Percentiles rank a stretch among this genome's conserved stretches.
Conservation (phyloP, 2,797 vertebrate genomes). For the Hypotaenidia philippensis region DNA sequence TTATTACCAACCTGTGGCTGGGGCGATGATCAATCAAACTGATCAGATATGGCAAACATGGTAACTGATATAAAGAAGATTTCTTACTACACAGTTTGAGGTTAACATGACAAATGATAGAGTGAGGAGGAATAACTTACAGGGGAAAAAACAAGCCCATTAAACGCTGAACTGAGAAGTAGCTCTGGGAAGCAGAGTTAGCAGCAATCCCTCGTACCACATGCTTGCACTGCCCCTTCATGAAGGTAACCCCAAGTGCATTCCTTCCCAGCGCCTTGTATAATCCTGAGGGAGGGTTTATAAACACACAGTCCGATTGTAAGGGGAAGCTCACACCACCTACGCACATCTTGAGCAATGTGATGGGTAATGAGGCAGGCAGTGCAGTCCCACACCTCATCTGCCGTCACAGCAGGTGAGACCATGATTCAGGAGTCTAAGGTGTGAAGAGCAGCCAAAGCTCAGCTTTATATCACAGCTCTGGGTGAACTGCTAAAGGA, state of each 20-base stretch:
- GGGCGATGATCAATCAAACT: constrained; percentile 93
- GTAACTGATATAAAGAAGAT: constrained; percentile 86
- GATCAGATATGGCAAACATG: constrained; percentile 92
- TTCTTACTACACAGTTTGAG: constrained; percentile 72
- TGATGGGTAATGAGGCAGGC: accelerated
- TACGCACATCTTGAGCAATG: background rate
- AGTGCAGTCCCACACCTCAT: accelerated
- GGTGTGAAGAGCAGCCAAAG: background rate
- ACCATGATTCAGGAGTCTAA: background rate
- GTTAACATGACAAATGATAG: constrained; percentile 73
- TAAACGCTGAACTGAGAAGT: background rate
- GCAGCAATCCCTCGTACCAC: background rate
- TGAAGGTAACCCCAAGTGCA: background rate
- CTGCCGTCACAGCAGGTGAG: background rate
- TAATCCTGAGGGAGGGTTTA: background rate
- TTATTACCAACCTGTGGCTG: constrained; percentile 91
- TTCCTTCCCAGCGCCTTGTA: background rate
- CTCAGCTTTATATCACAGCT: background rate
- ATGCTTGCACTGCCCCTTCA: background rate
- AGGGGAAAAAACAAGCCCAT: background rate
- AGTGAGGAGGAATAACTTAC: constrained; percentile 33
- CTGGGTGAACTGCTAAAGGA: background rate
- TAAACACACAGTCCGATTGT: background rate
- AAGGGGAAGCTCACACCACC: background rate
- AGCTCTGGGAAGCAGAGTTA: background rate